Conservation (phyloP, 2,888 invertebrate species). For the Lamellibrachia columna region DNA sequence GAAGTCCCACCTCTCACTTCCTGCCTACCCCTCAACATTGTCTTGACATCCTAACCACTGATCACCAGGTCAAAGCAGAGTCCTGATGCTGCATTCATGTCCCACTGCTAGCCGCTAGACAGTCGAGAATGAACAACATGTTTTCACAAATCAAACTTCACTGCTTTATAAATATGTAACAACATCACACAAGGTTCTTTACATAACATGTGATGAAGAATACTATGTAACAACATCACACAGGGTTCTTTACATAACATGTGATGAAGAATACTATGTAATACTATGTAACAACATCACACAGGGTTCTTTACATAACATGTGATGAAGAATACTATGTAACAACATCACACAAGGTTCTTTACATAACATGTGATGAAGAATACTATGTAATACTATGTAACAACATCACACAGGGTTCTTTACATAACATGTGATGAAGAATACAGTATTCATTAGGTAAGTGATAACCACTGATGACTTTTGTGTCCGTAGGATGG, state of each 20-base stretch:
- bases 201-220: background rate
- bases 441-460: background rate
- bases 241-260: no score
- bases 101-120: background rate
- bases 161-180: slow-evolving; percentile 3
- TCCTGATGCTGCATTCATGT: background rate
- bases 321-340: background rate
- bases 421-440: background rate
- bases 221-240: no score
- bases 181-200: background rate
- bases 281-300: no score
- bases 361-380: background rate
- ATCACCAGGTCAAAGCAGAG: background rate
- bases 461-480: background rate
- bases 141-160: background rate
- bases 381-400: no score
- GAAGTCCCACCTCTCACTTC: no score
- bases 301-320: no score
- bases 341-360: background rate
- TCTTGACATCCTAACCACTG: background rate
- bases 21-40: background rate
- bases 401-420: background rate
- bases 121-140: background rate
- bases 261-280: background rate
- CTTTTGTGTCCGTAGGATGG: background rate